phyloP scores from a whole-genome alignment of 2,888 invertebrate species.

The Tipula vernalis region DNA sequence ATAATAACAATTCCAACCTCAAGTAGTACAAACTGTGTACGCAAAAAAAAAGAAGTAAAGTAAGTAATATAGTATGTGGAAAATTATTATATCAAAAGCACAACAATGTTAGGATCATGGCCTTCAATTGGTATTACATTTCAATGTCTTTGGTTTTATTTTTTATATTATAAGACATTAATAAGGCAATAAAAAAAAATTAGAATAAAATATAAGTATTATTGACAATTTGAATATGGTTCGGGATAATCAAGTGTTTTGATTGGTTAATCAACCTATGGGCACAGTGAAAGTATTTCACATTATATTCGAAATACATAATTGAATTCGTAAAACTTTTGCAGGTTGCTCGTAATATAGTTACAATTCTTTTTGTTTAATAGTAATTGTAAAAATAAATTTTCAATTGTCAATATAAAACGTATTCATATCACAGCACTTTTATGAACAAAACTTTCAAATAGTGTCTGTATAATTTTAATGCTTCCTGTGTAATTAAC shows the following conservation, averaged over 20 bases:
- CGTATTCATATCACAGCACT: neutral
- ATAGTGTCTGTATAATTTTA: neutral
- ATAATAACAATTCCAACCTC: neutral
- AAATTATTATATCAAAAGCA: neutral
- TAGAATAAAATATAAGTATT: too few species aligned
- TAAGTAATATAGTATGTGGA: neutral
- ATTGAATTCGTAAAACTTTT: neutral
- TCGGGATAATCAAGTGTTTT: neutral
- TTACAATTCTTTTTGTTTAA: neutral
- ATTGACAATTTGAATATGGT: neutral
- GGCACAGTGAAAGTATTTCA: neutral
- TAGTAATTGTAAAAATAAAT: neutral
- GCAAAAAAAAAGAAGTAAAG: neutral
- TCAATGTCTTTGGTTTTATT: neutral
- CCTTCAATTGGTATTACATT: neutral
- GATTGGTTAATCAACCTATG: neutral
- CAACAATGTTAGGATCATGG: neutral
- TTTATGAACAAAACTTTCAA: neutral
- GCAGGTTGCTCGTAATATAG: neutral
- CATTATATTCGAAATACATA: neutral
- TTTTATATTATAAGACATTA: neutral
- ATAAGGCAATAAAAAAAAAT: too few species aligned
- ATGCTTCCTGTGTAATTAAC: neutral
- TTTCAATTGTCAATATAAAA: neutral
- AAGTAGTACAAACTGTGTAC: neutral